Conservation (phyloP, 2,888 invertebrate genomes). For the Sinopyrophorus schimmeli region DNA sequence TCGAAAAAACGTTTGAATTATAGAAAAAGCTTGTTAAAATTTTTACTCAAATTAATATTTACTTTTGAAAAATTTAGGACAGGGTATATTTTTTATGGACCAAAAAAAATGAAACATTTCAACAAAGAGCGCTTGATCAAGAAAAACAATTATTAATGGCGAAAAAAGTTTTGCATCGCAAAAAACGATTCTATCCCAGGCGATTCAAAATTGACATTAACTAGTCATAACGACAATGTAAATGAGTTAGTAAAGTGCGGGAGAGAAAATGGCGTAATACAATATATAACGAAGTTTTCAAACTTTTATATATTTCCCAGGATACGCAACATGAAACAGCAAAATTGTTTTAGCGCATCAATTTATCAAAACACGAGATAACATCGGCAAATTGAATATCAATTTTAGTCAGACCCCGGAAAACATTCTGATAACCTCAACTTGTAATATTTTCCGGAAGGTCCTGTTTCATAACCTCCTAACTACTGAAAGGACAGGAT, state of each 20-base stretch:
- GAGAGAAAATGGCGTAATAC: slow-evolving; percentile 11
- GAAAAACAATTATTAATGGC: too few species aligned
- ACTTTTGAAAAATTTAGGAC: too few species aligned
- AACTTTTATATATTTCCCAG: slow-evolving; percentile 18
- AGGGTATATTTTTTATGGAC: too few species aligned
- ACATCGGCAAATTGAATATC: slow-evolving; percentile 29
- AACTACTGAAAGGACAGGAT: slow-evolving; percentile 35
- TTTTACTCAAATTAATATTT: too few species aligned
- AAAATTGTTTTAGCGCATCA: slow-evolving; percentile 26
- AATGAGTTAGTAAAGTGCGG: slow-evolving; percentile 10
- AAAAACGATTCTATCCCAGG: too few species aligned
- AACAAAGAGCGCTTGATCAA: too few species aligned
- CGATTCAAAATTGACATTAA: slow-evolving; percentile 18
- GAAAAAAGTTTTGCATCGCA: too few species aligned
- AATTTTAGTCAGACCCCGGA: slow-evolving; percentile 25
- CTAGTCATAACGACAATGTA: slow-evolving; percentile 12
- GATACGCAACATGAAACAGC: slow-evolving; percentile 15
- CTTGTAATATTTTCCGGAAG: slow-evolving; percentile 37
- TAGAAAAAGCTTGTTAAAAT: too few species aligned
- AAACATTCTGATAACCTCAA: slow-evolving; percentile 27
- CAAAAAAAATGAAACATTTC: too few species aligned
- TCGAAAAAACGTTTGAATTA: too few species aligned
- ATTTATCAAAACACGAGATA: slow-evolving; percentile 27
- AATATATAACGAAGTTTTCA: slow-evolving; percentile 15
- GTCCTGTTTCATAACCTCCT: slow-evolving; percentile 36